phyloP scores from a whole-genome alignment of 2,888 invertebrate species.

The Ceraclea dissimilis region DNA sequence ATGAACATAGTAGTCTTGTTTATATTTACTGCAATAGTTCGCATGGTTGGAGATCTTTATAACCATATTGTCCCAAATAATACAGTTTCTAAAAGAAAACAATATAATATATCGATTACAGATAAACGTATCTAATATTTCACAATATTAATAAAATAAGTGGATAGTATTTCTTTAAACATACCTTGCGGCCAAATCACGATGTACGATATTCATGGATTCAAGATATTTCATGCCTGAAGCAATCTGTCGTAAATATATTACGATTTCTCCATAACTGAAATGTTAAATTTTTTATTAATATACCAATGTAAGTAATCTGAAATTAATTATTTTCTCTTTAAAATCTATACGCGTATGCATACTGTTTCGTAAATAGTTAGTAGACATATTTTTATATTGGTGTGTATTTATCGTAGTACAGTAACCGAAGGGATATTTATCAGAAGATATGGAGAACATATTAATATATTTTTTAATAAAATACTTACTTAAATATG shows the following conservation, averaged over 20 bases:
- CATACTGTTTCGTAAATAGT: no score
- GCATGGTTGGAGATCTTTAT: slow-evolving; percentile 82
- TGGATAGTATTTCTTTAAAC: slow-evolving; percentile 7
- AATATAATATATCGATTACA: background rate
- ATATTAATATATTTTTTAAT: no score
- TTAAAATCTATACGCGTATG: no score
- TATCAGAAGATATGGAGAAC: no score
- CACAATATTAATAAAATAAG: background rate
- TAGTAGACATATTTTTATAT: no score
- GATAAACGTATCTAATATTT: no score
- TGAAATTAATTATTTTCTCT: no score
- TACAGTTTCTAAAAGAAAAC: slow-evolving; percentile 63
- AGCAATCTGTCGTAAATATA: slow-evolving; percentile 64
- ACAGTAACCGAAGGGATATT: no score
- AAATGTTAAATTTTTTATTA: no score
- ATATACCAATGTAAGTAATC: no score
- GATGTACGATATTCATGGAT: slow-evolving; percentile 80
- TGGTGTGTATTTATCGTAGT: no score
- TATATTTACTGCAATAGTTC: slow-evolving; percentile 73
- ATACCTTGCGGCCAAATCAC: slow-evolving; percentile 81
- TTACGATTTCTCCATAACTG: slow-evolving; percentile 72
- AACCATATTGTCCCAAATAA: slow-evolving; percentile 71
- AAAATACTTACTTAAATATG: no score
- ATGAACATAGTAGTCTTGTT: slow-evolving; percentile 76
- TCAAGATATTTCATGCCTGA: slow-evolving; percentile 93